A percentile compares a stretch with the other conserved stretches of the same genome.
Evolutionary conservation across 2,888 invertebrate genomes (phyloP).

Genomic region (Tryphoninae sp.): DNA sequence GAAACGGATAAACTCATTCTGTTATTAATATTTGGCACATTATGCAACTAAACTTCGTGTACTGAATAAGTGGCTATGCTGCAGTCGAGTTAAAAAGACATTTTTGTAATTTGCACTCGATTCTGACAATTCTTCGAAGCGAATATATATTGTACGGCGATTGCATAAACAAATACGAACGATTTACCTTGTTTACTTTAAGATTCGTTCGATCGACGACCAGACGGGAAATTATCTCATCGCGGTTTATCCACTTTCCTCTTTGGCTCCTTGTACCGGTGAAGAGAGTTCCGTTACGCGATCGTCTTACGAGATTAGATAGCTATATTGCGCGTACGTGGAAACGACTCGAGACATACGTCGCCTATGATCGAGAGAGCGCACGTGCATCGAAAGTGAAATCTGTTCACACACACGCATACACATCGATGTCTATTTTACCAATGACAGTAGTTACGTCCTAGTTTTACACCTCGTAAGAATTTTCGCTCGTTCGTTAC

Average conservation of each 20-base stretch:
- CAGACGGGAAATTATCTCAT: constrained; percentile 17
- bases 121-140: too few species aligned
- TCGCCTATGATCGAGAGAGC: constrained; percentile 5
- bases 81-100: too few species aligned
- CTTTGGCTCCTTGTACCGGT: not conserved
- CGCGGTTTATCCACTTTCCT: not conserved
- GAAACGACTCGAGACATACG: constrained; percentile 23
- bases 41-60: too few species aligned
- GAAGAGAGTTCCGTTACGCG: constrained; percentile 22
- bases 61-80: too few species aligned
- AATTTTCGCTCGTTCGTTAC: constrained; percentile 31
- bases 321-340: constrained; percentile 27
- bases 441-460: constrained; percentile 22
- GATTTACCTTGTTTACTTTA: not conserved
- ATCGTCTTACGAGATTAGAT: constrained; percentile 48
- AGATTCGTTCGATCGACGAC: constrained; percentile 24
- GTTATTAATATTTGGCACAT: too few species aligned
- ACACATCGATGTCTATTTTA: not conserved
- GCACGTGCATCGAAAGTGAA: constrained; percentile 57
- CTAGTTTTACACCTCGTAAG: not conserved
- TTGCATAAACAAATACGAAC: not conserved
- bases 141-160: too few species aligned
- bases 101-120: too few species aligned
- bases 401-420: constrained; percentile 26
- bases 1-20: too few species aligned